A percentile compares a stretch with the other conserved stretches of the same genome.
Evolutionary conservation across 2,113 vertebrate genomes (phyloP).

Genomic region (Rhagologus leucostigma): DNA sequence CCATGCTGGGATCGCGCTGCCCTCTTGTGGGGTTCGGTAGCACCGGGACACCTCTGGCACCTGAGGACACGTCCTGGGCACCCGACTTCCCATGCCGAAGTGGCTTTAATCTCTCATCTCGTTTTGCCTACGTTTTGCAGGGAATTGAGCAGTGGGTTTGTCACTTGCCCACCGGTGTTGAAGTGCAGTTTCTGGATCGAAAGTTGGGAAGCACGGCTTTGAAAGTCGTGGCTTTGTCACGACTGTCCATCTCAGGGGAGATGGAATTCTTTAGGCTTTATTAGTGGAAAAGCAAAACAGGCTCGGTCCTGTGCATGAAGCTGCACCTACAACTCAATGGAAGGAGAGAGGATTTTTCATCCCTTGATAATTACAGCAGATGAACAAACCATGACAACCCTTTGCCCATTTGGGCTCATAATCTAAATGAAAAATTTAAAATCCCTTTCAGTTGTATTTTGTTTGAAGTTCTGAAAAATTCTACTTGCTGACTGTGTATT

Average conservation of each 20-base stretch:
- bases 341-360: not conserved
- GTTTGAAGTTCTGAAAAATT: not conserved
- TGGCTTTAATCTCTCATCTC: rapidly evolving
- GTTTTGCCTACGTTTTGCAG: not conserved
- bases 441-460: not conserved
- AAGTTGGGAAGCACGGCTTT: not conserved
- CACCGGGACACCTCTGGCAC: not conserved
- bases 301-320: not conserved
- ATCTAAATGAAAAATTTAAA: not conserved
- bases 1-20: conserved; percentile 40
- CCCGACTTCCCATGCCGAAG: rapidly evolving
- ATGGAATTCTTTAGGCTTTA: not conserved
- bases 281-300: not conserved
- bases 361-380: not conserved
- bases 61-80: not conserved
- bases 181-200: not conserved
- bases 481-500: not conserved
- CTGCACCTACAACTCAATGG: not conserved
- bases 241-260: too few species aligned
- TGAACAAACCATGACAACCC: not conserved
- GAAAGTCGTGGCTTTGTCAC: not conserved
- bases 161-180: not conserved
- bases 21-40: conserved; percentile 62
- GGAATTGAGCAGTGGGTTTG: not conserved
- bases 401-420: not conserved